phyloP scores from a whole-genome alignment of 2,113 vertebrate genomes.

The Ictidomys tridecemlineatus region DNA sequence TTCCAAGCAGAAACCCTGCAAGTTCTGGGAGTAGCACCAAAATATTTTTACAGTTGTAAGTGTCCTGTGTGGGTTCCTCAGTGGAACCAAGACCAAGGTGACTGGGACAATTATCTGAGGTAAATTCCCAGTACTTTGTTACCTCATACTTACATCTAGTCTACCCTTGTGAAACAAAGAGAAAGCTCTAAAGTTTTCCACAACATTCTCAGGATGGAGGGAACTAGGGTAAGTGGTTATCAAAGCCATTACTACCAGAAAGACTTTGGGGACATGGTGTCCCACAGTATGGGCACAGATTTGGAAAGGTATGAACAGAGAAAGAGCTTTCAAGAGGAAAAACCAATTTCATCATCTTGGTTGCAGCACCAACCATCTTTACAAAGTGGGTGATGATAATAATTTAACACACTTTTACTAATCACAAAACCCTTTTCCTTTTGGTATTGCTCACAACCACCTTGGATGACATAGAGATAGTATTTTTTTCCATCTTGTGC shows the following conservation, averaged over 20 bases:
- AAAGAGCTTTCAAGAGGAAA: constrained; percentile 49
- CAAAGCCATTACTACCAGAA: background rate
- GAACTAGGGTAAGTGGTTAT: background rate
- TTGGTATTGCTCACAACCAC: background rate
- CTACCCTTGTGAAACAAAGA: background rate
- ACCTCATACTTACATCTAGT: background rate
- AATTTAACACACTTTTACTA: constrained; percentile 24
- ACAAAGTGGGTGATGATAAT: background rate
- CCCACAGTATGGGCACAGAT: background rate
- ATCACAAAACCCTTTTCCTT: constrained; percentile 26
- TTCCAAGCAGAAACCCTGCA: constrained; percentile 14
- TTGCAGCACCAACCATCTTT: background rate
- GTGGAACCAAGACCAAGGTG: background rate
- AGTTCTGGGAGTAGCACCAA: background rate
- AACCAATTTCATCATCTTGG: background rate
- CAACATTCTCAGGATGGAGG: background rate
- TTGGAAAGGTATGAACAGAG: background rate
- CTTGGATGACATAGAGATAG: background rate
- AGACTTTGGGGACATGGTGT: background rate
- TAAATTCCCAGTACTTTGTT: background rate
- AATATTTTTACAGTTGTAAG: background rate
- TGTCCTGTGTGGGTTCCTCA: background rate
- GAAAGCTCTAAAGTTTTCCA: background rate
- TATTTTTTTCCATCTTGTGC: background rate
- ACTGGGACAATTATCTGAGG: background rate